These are phyloP conservation scores for Halcyon badia DNA, from an alignment of 2,797 vertebrate species.

Conservation along the genomic window DNA sequence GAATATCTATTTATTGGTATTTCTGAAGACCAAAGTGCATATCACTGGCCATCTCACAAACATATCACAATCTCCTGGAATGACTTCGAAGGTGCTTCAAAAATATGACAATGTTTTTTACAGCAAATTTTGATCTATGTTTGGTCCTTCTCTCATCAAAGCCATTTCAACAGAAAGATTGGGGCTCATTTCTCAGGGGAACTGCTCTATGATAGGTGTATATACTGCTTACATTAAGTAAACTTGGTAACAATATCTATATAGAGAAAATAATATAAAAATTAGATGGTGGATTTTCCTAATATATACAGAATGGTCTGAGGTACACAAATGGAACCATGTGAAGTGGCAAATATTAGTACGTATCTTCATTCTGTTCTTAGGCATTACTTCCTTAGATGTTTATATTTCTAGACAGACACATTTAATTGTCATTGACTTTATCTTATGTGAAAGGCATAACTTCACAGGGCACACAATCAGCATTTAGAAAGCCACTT, in stretches of 20 bases:
- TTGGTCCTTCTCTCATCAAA: neutral
- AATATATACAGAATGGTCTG: neutral
- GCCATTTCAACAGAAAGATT: neutral
- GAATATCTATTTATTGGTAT: neutral
- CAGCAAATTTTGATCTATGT: neutral
- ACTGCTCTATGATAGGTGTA: neutral
- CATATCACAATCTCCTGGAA: neutral
- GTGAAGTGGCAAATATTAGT: neutral
- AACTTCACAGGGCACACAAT: neutral
- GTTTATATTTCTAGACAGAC: neutral
- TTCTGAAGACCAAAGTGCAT: neutral
- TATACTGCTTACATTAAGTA: neutral
- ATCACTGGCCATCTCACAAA: neutral
- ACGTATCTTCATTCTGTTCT: conserved; percentile 4
- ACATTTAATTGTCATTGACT: neutral
- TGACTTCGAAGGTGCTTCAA: neutral
- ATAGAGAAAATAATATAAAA: neutral
- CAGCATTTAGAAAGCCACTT: conserved; percentile 14
- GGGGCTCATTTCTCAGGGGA: neutral
- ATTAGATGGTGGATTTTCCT: neutral
- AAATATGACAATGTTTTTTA: neutral
- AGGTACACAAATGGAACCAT: neutral
- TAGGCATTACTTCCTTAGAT: neutral
- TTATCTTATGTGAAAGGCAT: neutral
- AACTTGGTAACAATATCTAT: neutral